These are phyloP conservation scores for Illadopsis cleaveri DNA, from an alignment of 2,113 vertebrate genomes.

Conservation along the genomic window DNA sequence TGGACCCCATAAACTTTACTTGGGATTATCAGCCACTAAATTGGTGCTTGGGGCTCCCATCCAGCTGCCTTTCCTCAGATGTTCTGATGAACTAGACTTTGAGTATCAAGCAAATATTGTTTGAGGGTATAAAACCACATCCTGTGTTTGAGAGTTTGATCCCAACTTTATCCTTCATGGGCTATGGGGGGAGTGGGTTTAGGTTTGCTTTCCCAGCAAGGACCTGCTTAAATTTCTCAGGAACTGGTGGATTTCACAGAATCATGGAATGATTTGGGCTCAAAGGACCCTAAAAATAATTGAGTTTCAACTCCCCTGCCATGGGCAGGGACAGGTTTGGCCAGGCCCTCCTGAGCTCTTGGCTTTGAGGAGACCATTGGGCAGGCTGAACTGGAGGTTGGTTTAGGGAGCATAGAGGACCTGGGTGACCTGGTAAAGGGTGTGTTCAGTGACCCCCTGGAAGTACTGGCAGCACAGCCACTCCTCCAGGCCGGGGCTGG, in stretches of 20 bases:
- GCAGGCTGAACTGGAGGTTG: background rate
- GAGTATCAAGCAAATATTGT: background rate
- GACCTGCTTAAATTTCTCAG: background rate
- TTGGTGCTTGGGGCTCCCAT: background rate
- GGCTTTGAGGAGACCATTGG: background rate
- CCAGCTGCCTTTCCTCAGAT: background rate
- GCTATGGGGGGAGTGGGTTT: background rate
- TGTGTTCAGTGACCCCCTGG: conserved; percentile 53
- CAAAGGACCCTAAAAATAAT: background rate
- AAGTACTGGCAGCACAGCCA: conserved; percentile 81
- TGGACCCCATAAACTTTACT: background rate
- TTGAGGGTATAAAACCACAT: background rate
- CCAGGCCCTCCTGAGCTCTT: accelerated
- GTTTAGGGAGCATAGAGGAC: conserved; percentile 13
- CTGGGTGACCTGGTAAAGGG: conserved; percentile 30
- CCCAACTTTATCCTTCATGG: background rate
- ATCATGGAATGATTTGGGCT: background rate
- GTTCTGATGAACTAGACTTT: background rate
- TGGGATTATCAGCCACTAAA: background rate
- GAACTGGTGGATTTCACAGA: background rate
- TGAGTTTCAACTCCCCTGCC: background rate
- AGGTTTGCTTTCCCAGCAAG: background rate
- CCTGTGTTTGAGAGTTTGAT: background rate
- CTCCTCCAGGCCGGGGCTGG: conserved; percentile 71
- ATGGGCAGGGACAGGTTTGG: background rate